Conservation (phyloP, 2,888 invertebrate genomes). For the Chloromyia formosa region DNA sequence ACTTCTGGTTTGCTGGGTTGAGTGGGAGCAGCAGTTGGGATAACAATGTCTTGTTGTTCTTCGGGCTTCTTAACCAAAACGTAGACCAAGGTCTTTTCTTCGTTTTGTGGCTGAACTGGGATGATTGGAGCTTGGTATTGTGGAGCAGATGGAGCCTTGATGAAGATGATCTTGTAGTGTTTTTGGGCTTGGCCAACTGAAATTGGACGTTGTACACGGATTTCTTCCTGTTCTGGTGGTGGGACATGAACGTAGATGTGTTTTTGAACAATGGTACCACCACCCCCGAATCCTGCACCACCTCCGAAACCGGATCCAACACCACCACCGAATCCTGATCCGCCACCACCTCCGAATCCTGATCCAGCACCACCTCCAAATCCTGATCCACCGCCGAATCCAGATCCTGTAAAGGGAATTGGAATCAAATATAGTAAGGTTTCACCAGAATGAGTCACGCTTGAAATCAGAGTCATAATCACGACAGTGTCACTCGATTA, state of each 20-base stretch:
- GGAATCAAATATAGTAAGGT: too few relatives aligned
- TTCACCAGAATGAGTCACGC: too few relatives aligned
- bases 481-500: too few relatives aligned
- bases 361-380: constrained; percentile 27
- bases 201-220: constrained; percentile 73
- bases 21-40: constrained; percentile 81
- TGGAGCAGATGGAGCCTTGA: constrained; percentile 87
- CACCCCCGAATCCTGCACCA: constrained; percentile 55
- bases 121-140: constrained; percentile 84
- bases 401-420: constrained; percentile 35
- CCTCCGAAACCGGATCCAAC: constrained; percentile 50
- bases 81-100: constrained; percentile 89
- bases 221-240: constrained; percentile 83
- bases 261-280: constrained; percentile 74
- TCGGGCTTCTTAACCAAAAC: constrained; percentile 90
- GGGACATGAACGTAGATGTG: constrained; percentile 92
- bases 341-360: constrained; percentile 53
- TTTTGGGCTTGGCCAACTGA: constrained; percentile 80
- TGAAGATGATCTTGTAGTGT: constrained; percentile 93
- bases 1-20: constrained; percentile 90
- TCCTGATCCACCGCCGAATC: constrained; percentile 21
- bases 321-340: constrained; percentile 49
- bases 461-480: too few relatives aligned
- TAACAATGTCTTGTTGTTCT: constrained; percentile 80
- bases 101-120: constrained; percentile 81